Evolutionary conservation across 2,113 vertebrate genomes (phyloP).

Genomic region (Python bivittatus): DNA sequence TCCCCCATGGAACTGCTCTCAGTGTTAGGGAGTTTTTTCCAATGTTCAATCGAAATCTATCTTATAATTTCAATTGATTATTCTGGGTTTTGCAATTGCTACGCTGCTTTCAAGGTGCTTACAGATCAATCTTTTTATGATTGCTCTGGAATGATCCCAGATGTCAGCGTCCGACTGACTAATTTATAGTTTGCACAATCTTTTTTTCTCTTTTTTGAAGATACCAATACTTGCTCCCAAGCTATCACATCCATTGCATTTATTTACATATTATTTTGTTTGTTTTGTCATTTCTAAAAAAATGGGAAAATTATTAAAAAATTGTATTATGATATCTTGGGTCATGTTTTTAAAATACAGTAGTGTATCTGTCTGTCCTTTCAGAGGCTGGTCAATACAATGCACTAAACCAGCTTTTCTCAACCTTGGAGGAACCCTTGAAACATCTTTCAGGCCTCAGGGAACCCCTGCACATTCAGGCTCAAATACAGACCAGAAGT

Average conservation of each 20-base stretch:
- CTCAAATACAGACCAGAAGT: too few relatives aligned
- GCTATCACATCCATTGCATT: not conserved
- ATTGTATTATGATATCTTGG: not conserved
- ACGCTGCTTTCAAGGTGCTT: not conserved
- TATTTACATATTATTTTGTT: not conserved
- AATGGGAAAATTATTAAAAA: not conserved
- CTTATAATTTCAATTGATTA: not conserved
- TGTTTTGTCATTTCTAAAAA: not conserved
- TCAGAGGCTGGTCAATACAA: not conserved
- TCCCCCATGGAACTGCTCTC: not conserved
- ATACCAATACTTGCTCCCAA: not conserved
- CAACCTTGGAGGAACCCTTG: too few relatives aligned
- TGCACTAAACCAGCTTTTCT: not conserved
- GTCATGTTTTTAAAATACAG: not conserved
- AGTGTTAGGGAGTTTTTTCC: not conserved
- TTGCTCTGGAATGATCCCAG: too few relatives aligned
- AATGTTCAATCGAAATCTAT: not conserved
- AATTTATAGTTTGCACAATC: not conserved
- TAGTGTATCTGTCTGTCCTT: not conserved
- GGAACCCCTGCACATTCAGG: too few relatives aligned
- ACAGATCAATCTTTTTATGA: not conserved
- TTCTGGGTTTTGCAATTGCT: not conserved
- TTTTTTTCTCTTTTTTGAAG: not conserved
- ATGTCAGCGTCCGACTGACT: not conserved
- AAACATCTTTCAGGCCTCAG: too few relatives aligned